Base-by-base conservation (phyloP, 2,797 vertebrate genomes). In the Darevskia mixta region DNA sequence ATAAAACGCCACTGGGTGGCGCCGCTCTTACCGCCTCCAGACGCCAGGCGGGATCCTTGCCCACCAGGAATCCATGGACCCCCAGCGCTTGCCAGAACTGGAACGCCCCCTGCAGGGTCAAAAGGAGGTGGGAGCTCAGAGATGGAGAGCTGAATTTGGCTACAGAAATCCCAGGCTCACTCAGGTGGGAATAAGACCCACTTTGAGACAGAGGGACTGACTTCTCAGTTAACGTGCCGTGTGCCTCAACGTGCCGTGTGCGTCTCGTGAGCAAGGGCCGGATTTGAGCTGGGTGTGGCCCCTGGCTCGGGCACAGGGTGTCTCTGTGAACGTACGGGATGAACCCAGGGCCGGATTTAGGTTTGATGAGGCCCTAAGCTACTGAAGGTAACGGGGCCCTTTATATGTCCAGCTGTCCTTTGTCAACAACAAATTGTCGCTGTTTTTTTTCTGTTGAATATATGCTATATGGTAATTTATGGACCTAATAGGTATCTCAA, bases 41-140 rank as follows among this genome's bases (percentile, higher is more conserved):
- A 4, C 25, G 27, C 58, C 77, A 41, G 41, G 58, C 6, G 1
- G 88, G 83, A 9, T 89, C 88, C 61, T 69, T 85, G 58, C 7
- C 18, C 88, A 89, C 88, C 41, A 89, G 13, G 64, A 89, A 86
- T 41, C 88, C 88, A 0, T n/a, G 25, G 15, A 86, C 10, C 1
- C 88, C 83, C 55, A 69, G 8, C 4, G 15, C 79, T 23, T 85
- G 78, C 88, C 88, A 89, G 79, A 89, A 89, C 71, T 67, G 55
- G 32, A 89, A 29, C 17, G 71, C 71, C 6, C 35, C 61, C 88
- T 89, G 78, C 1, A 27, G 8, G 13, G 38, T 7, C 18, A 1
- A 32, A 72, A 72, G 71, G 20, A 20, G 32, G 2, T 3, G 13
- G 7, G n/a, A 3, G 2, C 8, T 3, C 23, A 41, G 35, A 4